Evolutionary conservation across 2,888 invertebrate species (phyloP), one percentile per base, ranked within the genome.

Genomic region (Quadriops clusia): DNA sequence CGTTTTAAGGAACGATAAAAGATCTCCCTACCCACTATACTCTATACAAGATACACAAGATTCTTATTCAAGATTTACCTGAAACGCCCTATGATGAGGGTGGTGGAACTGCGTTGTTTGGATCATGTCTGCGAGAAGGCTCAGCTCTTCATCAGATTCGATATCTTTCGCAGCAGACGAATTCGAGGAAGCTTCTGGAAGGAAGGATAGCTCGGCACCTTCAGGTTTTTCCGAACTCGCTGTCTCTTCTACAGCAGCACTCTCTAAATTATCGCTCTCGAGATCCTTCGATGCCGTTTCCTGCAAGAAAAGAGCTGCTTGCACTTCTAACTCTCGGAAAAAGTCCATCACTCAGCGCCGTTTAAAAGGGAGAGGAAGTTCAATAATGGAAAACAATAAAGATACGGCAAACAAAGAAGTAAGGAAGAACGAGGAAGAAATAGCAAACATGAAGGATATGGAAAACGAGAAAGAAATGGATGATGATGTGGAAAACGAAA

Each of bases 41-140:
- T n/a, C n/a, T n/a, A n/a, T n/a, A n/a, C n/a, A n/a, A n/a, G n/a
- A n/a, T n/a, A n/a, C n/a, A n/a, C n/a, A n/a, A n/a, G n/a, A n/a
- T n/a, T n/a, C n/a, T n/a, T n/a, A n/a, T n/a, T n/a, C n/a, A n/a
- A n/a, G 17, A 60, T 64, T 61, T 58, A 83, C 83, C 73, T 79
- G 80, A 57, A 79, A 70, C 39, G 68, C 72, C 57, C 78, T 72
- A 52, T 76, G 65, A 47, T 68, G 68, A 45, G 67, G 64, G 49
- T 67, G 70, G 52, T 73, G 72, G 47, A 71, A 70, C 44, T 71
- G 72, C 40, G 72, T 67, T 41, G 73, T 70, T 58, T 74, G 73
- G 58, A 74, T 72, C 73, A 74, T 74, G 47, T 70, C 67, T 51
- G 61, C 60, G 49, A 65, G 50, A 24, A 65, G 54, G 45, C 66